These are phyloP conservation scores for Lysandra bellargus DNA, from an alignment of 2,888 invertebrate genomes.

Conservation along the genomic window DNA sequence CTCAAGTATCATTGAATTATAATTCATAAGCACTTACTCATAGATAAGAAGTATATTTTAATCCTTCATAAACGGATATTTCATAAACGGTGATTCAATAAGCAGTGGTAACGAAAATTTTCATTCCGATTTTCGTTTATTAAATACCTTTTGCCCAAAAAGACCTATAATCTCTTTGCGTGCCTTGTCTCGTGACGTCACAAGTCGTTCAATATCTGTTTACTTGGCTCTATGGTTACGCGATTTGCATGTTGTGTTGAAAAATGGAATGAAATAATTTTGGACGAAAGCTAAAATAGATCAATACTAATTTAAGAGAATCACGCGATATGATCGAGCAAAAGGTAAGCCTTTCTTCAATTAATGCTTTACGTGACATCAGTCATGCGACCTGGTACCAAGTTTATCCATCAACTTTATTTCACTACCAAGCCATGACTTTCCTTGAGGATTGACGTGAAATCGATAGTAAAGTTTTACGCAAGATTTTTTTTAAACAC, in stretches of 20 bases:
- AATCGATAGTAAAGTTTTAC: neutral
- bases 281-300: conserved; percentile 62
- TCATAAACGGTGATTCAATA: too few species aligned
- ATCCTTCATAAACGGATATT: too few species aligned
- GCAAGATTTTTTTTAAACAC: neutral
- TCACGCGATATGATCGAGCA: conserved; percentile 73
- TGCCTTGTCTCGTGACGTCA: neutral
- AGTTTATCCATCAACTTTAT: conserved; percentile 27
- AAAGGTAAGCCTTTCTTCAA: conserved; percentile 68
- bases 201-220: conserved; percentile 55
- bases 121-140: neutral
- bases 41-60: too few species aligned
- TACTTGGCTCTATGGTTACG: conserved; percentile 58
- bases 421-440: neutral
- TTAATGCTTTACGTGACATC: conserved; percentile 67
- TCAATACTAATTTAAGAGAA: conserved; percentile 73
- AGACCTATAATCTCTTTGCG: neutral
- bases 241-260: conserved; percentile 60
- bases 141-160: neutral
- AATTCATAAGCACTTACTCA: too few species aligned
- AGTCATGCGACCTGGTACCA: conserved; percentile 53
- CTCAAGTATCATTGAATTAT: too few species aligned
- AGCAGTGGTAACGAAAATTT: neutral
- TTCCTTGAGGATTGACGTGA: neutral
- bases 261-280: conserved; percentile 71